Evolutionary conservation across 2,113 vertebrate genomes (phyloP), one percentile per base, ranked within the genome.

Genomic region (Phyllostomus discolor): DNA sequence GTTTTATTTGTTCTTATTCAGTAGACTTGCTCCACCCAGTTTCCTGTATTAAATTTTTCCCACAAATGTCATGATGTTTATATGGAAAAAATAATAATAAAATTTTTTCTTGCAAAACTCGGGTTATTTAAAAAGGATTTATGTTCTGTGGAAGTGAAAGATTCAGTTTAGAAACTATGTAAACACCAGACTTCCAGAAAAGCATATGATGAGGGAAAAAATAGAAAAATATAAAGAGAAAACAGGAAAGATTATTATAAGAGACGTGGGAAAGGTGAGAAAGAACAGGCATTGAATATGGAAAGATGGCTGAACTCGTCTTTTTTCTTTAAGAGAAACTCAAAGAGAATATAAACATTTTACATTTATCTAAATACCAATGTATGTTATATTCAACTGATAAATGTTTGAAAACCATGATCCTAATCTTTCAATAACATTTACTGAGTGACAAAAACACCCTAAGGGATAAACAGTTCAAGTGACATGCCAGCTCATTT

Each of bases 381-480:
- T 50, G 19, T 48, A 33, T 81, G 48, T 24, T 80, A 70, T 57
- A 79, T 48, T 87, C 62, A 69, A 48, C 38, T 75, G 15, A 76
- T 1, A 90, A 57, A 52, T 64, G 38, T 93, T 95, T 95, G 72
- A 89, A 96, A 79, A 72, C 8, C 48, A 89, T 72, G 38, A 73
- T n/a, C 4, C 16, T 94, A 79, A 67, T 59, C 28, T 91, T 90
- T 94, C 57, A 81, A 26, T 83, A 91, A 31, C 90, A 91, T 93
- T 59, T 85, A 78, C 8, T 46, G 85, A 64, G 22, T 76, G 64
- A 75, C 69, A 86, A 75, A 81, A 62, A 2, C 15, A 69, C 54
- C 85, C 81, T 76, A 33, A 57, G 46, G 24, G 35, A 62, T 84
- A 67, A 95, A 93, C 15, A 84, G 64, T 82, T 76, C 79, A 95